These are phyloP conservation scores for Nymphalis urticae DNA, from an alignment of 2,888 invertebrate species.

Conservation along the genomic window DNA sequence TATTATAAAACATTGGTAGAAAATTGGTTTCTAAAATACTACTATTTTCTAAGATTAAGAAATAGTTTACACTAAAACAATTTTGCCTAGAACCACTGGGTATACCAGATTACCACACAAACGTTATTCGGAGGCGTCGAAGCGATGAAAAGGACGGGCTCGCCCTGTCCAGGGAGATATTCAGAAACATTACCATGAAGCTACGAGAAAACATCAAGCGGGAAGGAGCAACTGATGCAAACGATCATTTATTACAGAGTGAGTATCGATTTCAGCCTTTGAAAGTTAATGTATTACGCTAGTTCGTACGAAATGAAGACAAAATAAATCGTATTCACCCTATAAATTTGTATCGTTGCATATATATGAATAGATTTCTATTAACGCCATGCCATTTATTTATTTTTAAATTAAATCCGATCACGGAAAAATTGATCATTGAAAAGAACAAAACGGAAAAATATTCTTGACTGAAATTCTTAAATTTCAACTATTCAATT, in stretches of 20 bases:
- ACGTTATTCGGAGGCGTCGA: conserved; percentile 65
- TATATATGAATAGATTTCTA: too few species aligned
- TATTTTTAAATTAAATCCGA: too few species aligned
- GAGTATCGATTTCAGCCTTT: conserved; percentile 52
- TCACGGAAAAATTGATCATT: too few species aligned
- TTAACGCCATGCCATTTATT: too few species aligned
- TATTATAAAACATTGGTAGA: too few species aligned
- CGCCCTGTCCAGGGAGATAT: conserved; percentile 77
- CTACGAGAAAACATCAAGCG: conserved; percentile 76
- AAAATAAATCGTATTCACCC: neutral
- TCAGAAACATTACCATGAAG: conserved; percentile 78
- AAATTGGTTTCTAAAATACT: too few species aligned
- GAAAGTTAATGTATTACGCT: conserved; percentile 25
- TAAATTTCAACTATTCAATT: too few species aligned
- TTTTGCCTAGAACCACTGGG: conserved; percentile 64
- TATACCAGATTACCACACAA: conserved; percentile 63
- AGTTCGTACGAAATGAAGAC: neutral
- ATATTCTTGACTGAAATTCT: too few species aligned
- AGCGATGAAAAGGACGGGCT: conserved; percentile 74
- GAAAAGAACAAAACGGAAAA: too few species aligned
- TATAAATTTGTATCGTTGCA: neutral
- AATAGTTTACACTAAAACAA: conserved; percentile 1
- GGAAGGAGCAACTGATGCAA: conserved; percentile 72
- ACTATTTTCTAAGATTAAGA: neutral
- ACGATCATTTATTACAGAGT: conserved; percentile 72